These are phyloP conservation scores for Drosophila erecta DNA, from an alignment of 1,140 invertebrate species.

Conservation along the genomic window DNA sequence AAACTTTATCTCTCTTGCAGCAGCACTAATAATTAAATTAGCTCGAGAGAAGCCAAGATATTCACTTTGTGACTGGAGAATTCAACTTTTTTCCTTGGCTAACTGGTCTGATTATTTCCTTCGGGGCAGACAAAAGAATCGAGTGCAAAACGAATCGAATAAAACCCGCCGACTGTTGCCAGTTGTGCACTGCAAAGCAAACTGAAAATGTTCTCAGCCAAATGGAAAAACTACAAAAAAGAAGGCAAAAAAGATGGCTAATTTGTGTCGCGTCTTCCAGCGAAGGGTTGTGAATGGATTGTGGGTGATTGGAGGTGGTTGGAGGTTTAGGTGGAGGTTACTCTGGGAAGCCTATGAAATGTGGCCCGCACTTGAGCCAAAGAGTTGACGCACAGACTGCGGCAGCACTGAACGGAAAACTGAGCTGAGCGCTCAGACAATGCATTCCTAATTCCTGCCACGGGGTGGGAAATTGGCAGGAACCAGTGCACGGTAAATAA, in stretches of 20 bases:
- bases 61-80: conserved; percentile 30
- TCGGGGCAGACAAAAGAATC: conserved; percentile 19
- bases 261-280: conserved; percentile 61
- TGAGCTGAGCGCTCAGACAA: conserved; percentile 59
- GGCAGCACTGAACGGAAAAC: conserved; percentile 31
- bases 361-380: conserved; percentile 56
- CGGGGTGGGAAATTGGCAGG: neutral
- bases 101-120: conserved; percentile 28
- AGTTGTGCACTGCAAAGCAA: conserved; percentile 66
- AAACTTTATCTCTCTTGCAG: neutral
- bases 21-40: conserved; percentile 33
- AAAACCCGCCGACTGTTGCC: conserved; percentile 65
- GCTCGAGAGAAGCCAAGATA: conserved; percentile 1
- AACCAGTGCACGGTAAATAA: neutral
- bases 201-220: conserved; percentile 62
- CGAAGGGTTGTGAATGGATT: conserved; percentile 20
- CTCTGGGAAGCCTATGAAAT: conserved; percentile 73
- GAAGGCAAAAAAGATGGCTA: conserved; percentile 56
- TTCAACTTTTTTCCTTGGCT: conserved; percentile 20
- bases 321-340: conserved; percentile 6
- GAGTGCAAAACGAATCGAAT: conserved; percentile 35
- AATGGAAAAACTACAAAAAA: conserved; percentile 54
- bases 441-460: conserved; percentile 73
- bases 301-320: neutral
- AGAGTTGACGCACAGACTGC: conserved; percentile 71